These are phyloP conservation scores for Trematocara variabile DNA, from an alignment of 2,113 vertebrate genomes.

Conservation along the genomic window DNA sequence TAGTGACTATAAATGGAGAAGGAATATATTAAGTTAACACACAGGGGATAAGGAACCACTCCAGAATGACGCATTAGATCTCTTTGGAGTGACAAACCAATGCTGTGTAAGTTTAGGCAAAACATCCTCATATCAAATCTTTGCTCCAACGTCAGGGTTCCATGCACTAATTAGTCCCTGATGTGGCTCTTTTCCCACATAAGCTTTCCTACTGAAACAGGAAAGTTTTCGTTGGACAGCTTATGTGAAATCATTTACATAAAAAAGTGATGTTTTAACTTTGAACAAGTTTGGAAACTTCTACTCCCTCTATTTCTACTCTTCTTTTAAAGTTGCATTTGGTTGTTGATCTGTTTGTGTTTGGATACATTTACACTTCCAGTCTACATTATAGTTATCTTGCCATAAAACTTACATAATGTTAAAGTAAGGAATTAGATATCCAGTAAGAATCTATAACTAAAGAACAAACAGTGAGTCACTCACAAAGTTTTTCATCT, in stretches of 20 bases:
- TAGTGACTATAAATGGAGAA: background rate
- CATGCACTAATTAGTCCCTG: constrained; percentile 15
- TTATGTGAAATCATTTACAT: background rate
- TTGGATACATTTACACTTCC: background rate
- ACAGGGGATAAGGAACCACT: background rate
- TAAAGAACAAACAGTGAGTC: background rate
- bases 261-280: background rate
- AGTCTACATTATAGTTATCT: background rate
- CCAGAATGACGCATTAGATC: background rate
- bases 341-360: background rate
- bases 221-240: background rate
- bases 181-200: background rate
- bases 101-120: background rate
- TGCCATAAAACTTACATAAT: background rate
- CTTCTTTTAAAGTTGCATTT: background rate
- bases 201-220: background rate
- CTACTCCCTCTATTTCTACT: background rate
- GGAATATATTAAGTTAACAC: background rate
- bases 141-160: background rate
- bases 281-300: background rate
- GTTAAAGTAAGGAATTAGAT: background rate
- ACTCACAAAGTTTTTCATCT: background rate
- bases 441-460: background rate
- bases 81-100: background rate
- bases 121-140: background rate